These are phyloP conservation scores for Phasianus colchicus DNA, from an alignment of 2,113 vertebrate species.

Conservation along the genomic window DNA sequence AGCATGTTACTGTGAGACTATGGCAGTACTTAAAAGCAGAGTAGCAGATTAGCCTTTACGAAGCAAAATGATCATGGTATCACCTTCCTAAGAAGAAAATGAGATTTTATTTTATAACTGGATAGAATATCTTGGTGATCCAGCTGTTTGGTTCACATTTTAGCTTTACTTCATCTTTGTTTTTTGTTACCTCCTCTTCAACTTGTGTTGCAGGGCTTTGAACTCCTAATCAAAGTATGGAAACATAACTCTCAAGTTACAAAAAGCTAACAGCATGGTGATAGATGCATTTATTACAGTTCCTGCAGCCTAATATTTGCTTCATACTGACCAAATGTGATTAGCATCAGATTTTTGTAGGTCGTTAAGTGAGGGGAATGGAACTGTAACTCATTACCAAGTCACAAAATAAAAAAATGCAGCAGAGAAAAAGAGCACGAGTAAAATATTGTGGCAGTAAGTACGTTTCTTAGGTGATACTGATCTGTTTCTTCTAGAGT, in stretches of 20 bases:
- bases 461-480: not conserved
- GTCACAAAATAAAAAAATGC: not conserved
- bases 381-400: not conserved
- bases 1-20: not conserved
- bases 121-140: not conserved
- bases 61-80: not conserved
- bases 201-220: not conserved
- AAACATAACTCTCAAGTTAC: not conserved
- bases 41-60: not conserved
- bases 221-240: not conserved
- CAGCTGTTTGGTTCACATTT: not conserved
- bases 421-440: not conserved
- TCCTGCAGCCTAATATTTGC: not conserved
- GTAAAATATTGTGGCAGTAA: not conserved
- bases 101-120: not conserved
- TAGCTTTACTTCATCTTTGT: not conserved
- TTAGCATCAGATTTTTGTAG: not conserved
- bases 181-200: not conserved
- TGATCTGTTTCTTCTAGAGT: not conserved
- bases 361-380: not conserved
- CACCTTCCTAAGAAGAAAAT: not conserved
- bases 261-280: not conserved
- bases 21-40: not conserved
- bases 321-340: not conserved
- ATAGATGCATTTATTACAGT: not conserved